Evolutionary conservation across 2,888 invertebrate species (phyloP).

Genomic region (Cataglyphis cursor): DNA sequence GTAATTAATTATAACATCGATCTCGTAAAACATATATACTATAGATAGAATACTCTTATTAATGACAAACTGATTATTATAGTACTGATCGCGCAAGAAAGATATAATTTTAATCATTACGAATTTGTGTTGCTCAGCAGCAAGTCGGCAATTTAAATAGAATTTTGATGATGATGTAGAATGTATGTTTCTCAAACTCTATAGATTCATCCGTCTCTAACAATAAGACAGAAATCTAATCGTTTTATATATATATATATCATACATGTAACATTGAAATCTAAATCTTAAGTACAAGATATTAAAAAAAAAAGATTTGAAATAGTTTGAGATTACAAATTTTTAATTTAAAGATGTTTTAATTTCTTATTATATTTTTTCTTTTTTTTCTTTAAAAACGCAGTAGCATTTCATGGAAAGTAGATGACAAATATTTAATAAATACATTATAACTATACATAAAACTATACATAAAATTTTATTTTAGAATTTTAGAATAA

Average conservation of each 20-base stretch:
- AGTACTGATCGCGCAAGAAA: constrained; percentile 35
- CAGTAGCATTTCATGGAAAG: not conserved
- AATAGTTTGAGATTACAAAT: not conserved
- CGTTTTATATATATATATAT: not conserved
- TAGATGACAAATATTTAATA: constrained; percentile 12
- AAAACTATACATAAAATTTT: not conserved
- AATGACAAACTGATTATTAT: constrained; percentile 6
- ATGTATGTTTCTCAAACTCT: not conserved
- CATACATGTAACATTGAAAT: not conserved
- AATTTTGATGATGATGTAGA: not conserved
- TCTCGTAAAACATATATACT: not conserved
- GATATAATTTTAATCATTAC: not conserved
- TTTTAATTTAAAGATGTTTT: not conserved
- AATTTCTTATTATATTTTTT: not conserved
- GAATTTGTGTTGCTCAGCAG: constrained; percentile 2
- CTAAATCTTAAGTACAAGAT: not conserved
- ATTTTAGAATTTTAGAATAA: not conserved
- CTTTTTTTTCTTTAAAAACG: not conserved
- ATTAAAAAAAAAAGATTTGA: not conserved
- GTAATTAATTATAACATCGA: constrained; percentile 24
- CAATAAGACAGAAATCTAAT: not conserved
- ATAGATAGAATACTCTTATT: not conserved
- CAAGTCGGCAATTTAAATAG: not conserved
- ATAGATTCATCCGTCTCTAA: not conserved
- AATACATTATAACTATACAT: not conserved